These are phyloP conservation scores for Gavialis gangeticus DNA, from an alignment of 2,113 vertebrate genomes.

Conservation along the genomic window DNA sequence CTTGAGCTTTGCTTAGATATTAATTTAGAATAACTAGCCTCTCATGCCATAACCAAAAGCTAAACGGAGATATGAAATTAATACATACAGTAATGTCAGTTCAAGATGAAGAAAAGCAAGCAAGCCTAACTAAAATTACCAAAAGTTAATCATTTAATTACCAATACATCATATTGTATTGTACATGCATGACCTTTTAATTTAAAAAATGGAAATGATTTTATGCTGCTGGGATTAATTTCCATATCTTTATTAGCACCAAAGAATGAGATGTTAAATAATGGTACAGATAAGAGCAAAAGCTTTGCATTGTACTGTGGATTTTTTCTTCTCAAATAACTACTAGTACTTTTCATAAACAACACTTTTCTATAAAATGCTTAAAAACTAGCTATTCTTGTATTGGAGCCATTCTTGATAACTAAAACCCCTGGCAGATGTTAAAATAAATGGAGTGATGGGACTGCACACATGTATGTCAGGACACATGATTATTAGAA, in stretches of 20 bases:
- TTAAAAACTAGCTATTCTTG: not conserved
- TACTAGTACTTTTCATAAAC: not conserved
- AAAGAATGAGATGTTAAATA: not conserved
- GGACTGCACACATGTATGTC: too few species aligned
- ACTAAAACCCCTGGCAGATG: too few species aligned
- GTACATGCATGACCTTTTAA: not conserved
- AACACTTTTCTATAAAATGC: not conserved
- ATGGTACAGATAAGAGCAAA: not conserved
- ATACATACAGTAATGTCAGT: not conserved
- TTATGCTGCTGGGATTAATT: conserved; percentile 1
- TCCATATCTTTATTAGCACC: not conserved
- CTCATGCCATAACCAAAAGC: not conserved
- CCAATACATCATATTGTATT: not conserved
- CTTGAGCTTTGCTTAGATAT: not conserved
- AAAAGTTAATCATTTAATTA: conserved; percentile 9
- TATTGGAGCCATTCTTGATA: conserved; percentile 2
- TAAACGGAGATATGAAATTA: not conserved
- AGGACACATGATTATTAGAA: too few species aligned
- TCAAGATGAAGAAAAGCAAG: not conserved
- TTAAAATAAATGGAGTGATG: too few species aligned
- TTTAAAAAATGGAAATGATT: not conserved
- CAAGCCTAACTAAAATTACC: not conserved
- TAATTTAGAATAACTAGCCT: not conserved
- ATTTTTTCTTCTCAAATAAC: not conserved
- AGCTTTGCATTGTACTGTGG: not conserved